Percentiles rank a stretch among this genome's conserved stretches.
These are phyloP conservation scores for Andricus grossulariae DNA, from an alignment of 1,140 invertebrate species.

Conservation along the genomic window DNA sequence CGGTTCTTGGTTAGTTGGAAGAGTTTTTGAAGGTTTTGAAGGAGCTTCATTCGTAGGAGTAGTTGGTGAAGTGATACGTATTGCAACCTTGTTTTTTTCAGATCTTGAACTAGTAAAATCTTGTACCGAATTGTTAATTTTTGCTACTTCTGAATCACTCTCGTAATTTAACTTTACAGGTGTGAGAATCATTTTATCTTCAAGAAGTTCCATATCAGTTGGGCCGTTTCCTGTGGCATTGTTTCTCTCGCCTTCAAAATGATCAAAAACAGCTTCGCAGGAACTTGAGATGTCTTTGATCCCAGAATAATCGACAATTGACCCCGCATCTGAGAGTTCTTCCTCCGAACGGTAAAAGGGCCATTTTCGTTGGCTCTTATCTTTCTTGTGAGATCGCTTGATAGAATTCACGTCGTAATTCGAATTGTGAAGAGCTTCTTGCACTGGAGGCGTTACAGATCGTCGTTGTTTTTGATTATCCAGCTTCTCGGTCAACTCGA, in stretches of 20 bases:
- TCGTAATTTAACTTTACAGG: slow-evolving; percentile 13
- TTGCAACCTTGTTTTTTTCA: too few relatives aligned
- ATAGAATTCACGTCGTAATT: slow-evolving; percentile 41
- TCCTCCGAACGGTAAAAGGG: slow-evolving; percentile 45
- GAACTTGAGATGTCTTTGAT: slow-evolving; percentile 41
- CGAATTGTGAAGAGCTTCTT: slow-evolving; percentile 17
- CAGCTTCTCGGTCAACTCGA: neutral
- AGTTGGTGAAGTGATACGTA: too few relatives aligned
- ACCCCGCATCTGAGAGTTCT: slow-evolving; percentile 51
- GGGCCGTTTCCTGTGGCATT: neutral
- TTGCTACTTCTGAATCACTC: slow-evolving; percentile 2
- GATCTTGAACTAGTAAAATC: too few relatives aligned
- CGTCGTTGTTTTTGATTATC: slow-evolving; percentile 31
- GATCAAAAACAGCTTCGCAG: neutral
- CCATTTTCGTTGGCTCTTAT: slow-evolving; percentile 43
- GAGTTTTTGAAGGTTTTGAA: neutral
- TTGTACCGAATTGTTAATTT: slow-evolving; percentile 25
- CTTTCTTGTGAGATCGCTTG: slow-evolving; percentile 49
- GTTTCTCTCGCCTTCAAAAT: neutral
- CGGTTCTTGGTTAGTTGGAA: neutral
- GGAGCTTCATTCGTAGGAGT: neutral
- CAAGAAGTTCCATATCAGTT: neutral
- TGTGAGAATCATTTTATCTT: neutral
- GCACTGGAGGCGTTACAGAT: slow-evolving; percentile 33
- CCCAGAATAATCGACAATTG: slow-evolving; percentile 49